phyloP scores from a whole-genome alignment of 2,888 invertebrate species.

The Mythimna vitellina region DNA sequence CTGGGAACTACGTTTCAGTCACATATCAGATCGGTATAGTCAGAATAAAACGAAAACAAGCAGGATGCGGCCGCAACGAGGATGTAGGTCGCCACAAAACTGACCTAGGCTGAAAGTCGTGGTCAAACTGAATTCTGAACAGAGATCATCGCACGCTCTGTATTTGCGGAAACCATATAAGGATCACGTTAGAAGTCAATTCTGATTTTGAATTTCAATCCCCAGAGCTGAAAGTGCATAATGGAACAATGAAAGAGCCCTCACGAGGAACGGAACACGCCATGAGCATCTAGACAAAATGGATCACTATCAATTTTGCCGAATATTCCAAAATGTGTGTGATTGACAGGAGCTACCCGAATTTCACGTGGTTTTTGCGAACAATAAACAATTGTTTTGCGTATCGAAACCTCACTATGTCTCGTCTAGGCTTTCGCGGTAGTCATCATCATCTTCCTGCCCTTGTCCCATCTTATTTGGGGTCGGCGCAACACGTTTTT shows the following conservation, averaged over 20 bases:
- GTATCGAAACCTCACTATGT: not conserved
- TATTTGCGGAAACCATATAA: not conserved
- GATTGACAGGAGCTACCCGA: not conserved
- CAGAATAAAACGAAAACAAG: conserved; percentile 6
- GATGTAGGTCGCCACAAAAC: conserved; percentile 11
- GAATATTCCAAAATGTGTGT: not conserved
- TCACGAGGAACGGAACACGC: not conserved
- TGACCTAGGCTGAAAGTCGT: not conserved
- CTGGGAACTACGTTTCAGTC: not conserved
- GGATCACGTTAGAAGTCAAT: not conserved
- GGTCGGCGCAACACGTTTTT: too few species aligned
- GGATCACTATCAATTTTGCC: not conserved
- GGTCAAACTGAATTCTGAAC: conserved; percentile 26
- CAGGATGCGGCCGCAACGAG: not conserved
- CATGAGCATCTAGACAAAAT: not conserved
- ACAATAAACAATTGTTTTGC: not conserved
- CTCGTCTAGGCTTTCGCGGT: not conserved
- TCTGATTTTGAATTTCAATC: not conserved
- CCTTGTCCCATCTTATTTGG: too few species aligned
- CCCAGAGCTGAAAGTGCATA: not conserved
- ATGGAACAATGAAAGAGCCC: not conserved
- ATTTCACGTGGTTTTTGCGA: not conserved
- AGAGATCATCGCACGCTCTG: not conserved
- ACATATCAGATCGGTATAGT: not conserved
- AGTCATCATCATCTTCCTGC: too few species aligned